phyloP scores from a whole-genome alignment of 2,113 vertebrate species.

The Tamias sibiricus region DNA sequence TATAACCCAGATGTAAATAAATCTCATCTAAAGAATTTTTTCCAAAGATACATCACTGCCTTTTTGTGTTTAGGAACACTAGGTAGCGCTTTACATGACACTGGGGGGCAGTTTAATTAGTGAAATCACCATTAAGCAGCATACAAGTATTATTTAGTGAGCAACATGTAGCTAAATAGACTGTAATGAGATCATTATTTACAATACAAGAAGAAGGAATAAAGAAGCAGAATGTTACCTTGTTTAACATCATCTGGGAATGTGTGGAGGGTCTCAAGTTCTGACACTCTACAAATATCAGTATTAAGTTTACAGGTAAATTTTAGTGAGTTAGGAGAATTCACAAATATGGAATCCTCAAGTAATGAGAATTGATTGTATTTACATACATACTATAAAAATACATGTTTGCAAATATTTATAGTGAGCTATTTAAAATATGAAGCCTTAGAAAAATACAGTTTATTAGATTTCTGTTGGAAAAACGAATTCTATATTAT shows the following conservation, averaged over 20 bases:
- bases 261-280: background rate
- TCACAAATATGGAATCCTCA: background rate
- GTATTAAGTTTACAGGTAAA: background rate
- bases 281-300: background rate
- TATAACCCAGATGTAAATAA: background rate
- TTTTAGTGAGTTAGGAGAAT: background rate
- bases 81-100: background rate
- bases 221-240: background rate
- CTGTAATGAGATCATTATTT: background rate
- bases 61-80: background rate
- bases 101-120: background rate
- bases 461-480: background rate
- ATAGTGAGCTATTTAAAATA: slow-evolving; percentile 10
- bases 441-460: background rate
- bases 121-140: background rate
- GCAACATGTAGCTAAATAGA: background rate
- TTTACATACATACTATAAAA: background rate
- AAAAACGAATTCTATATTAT: background rate
- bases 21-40: background rate
- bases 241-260: background rate
- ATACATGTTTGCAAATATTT: background rate
- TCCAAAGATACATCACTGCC: background rate
- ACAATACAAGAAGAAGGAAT: background rate
- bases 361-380: background rate
- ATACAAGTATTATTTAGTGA: background rate